Evolutionary conservation across 2,797 vertebrate species (phyloP), one percentile per base, ranked within the genome.

Genomic region (Semaprochilodus insignis): DNA sequence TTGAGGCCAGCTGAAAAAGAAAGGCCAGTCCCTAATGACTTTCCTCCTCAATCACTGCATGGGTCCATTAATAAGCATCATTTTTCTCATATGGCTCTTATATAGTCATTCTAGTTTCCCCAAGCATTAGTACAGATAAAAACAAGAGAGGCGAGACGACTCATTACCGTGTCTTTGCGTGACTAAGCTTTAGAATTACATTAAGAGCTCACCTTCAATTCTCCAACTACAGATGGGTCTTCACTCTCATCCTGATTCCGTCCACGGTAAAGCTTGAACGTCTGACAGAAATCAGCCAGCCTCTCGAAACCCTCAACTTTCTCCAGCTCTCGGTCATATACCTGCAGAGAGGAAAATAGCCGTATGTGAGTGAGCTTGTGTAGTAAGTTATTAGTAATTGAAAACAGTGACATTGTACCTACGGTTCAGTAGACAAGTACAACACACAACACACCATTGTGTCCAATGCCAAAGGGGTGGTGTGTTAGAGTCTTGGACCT

Each of bases 281-380:
- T 99, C 83, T 96, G 96, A 87, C 98, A 99, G 93, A 99, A 99
- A 88, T 99, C 98, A 0, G 96, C 94, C 55, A 99, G 92, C 0
- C 93, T 92, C 25, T 92, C 93, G 0, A 97, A 97, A 1, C 88
- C 95, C 10, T 96, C 95, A 0, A 95, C 82, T 0, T 95, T 96
- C 92, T 99, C 98, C 86, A 99, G 80, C 84, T 96, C 93, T 0
- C 75, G 93, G 62, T 97, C 93, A 0, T 96, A 97, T 57, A 99
- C 96, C 98, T 99, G 31, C 10, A 19, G 34, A n/a, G 65, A 44
- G 19, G 65, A 40, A 67, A 40, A n/a, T 13, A 13, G 17, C 17
- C 31, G 1, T 25, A 6, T 17, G 65, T 44, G 23, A 57, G 52
- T 62, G 63, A 54, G 71, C 65, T 66, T 65, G n/a, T 16, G 77